Percentiles rank a stretch among this genome's conserved stretches.
Evolutionary conservation across 2,888 invertebrate genomes (phyloP).

Genomic region (Morpho helenor): DNA sequence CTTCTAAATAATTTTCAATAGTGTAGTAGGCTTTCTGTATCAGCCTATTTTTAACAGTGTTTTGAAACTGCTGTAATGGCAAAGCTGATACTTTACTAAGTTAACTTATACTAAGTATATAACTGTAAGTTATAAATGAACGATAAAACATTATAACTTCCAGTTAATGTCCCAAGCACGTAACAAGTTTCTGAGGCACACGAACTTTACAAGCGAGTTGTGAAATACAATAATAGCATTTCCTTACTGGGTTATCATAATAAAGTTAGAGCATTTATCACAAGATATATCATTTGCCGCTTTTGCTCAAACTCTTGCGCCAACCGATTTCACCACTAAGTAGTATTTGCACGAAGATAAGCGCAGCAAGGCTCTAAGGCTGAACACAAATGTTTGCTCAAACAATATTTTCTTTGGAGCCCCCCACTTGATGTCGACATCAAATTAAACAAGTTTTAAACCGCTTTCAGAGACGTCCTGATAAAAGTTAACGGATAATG

Average conservation of each 20-base stretch:
- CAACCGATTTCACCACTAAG: conserved; percentile 37
- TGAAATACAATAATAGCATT: conserved; percentile 26
- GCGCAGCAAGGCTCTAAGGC: conserved; percentile 53
- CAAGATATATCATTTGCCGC: conserved; percentile 26
- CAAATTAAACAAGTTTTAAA: conserved; percentile 65
- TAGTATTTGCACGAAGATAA: conserved; percentile 55
- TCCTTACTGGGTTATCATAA: conserved; percentile 30
- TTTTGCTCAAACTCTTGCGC: conserved; percentile 26
- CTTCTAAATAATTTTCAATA: too few relatives aligned
- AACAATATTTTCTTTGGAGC: conserved; percentile 66
- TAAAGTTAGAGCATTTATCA: conserved; percentile 31
- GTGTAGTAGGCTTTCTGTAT: too few relatives aligned
- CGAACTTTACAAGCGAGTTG: conserved; percentile 19
- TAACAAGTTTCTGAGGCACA: conserved; percentile 14
- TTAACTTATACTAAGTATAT: too few relatives aligned
- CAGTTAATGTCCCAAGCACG: conserved; percentile 9
- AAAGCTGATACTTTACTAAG: too few relatives aligned
- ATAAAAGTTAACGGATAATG: conserved; percentile 57
- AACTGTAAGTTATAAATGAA: not conserved
- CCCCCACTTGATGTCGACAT: conserved; percentile 71
- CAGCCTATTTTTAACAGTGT: too few relatives aligned
- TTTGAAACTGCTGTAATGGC: too few relatives aligned
- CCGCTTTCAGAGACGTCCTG: conserved; percentile 51
- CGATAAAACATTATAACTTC: conserved; percentile 15
- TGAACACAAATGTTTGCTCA: conserved; percentile 62